Evolutionary conservation across 2,113 vertebrate genomes (phyloP).

Genomic region (Sula dactylatra): DNA sequence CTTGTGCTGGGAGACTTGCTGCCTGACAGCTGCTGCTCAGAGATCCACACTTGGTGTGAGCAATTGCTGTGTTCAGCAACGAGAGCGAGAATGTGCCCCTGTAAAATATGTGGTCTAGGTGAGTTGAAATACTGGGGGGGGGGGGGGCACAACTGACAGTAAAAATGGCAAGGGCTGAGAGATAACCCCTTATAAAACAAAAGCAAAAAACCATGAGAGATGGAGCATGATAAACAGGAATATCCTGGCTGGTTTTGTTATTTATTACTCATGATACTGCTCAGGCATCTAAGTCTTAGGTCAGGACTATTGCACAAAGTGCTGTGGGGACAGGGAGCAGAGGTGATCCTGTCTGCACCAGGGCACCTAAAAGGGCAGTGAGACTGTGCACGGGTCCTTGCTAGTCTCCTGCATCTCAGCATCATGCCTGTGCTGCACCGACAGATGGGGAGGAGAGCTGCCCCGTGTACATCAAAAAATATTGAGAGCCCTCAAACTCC

Average conservation of each 20-base stretch:
- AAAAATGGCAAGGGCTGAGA: background rate
- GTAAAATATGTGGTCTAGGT: background rate
- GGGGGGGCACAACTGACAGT: background rate
- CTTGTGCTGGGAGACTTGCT: background rate
- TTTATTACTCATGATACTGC: rapidly evolving
- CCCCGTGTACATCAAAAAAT: rapidly evolving
- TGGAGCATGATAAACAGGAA: background rate
- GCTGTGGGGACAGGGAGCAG: background rate
- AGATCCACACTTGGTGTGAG: background rate
- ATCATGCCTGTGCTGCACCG: rapidly evolving
- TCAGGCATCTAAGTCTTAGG: background rate
- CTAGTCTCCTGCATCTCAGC: background rate
- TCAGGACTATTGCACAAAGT: background rate
- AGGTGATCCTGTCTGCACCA: background rate
- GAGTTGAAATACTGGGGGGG: background rate
- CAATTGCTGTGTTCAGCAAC: rapidly evolving
- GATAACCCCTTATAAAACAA: background rate
- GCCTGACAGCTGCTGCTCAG: background rate
- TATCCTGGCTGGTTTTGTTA: background rate
- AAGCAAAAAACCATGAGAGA: background rate
- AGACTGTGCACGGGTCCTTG: rapidly evolving
- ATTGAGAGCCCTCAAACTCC: background rate
- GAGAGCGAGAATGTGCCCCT: rapidly evolving
- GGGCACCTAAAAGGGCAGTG: background rate
- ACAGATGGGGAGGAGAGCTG: rapidly evolving